Evolutionary conservation across 2,797 vertebrate genomes (phyloP).

Genomic region (Melanotaenia trifasciata): DNA sequence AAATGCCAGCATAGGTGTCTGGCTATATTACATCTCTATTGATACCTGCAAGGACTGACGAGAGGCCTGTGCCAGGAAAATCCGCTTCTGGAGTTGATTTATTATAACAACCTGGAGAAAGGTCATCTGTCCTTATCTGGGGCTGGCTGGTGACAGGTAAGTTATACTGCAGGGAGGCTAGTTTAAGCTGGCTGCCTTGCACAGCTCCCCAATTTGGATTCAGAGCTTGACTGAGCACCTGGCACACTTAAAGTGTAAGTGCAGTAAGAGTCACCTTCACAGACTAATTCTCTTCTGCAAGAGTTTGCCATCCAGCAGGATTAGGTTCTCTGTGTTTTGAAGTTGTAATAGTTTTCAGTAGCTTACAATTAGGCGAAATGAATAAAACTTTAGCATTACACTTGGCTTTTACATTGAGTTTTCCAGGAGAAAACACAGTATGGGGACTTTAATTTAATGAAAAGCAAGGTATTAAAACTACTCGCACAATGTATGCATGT

Average conservation of each 20-base stretch:
- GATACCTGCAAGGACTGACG: conserved; percentile 68
- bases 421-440: background rate
- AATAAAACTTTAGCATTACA: conserved; percentile 8
- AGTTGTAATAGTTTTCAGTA: conserved; percentile 33
- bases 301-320: conserved; percentile 36
- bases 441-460: background rate
- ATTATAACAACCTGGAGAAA: conserved; percentile 78
- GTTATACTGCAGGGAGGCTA: conserved; percentile 68
- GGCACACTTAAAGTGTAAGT: conserved; percentile 70
- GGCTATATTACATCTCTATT: conserved; percentile 68
- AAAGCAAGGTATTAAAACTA: background rate
- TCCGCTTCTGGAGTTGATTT: conserved; percentile 71
- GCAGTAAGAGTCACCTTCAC: conserved; percentile 82
- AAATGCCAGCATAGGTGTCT: conserved; percentile 60
- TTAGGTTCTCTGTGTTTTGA: conserved; percentile 46
- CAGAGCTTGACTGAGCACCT: conserved; percentile 69
- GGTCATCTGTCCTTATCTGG: conserved; percentile 83
- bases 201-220: conserved; percentile 65
- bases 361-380: conserved; percentile 3
- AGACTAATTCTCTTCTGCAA: conserved; percentile 63
- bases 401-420: background rate
- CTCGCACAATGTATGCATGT: background rate
- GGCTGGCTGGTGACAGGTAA: conserved; percentile 74
- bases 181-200: conserved; percentile 47
- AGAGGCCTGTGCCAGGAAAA: conserved; percentile 66